These are phyloP conservation scores for Phataginus tetradactyla DNA, from an alignment of 2,797 vertebrate genomes.

Conservation along the genomic window DNA sequence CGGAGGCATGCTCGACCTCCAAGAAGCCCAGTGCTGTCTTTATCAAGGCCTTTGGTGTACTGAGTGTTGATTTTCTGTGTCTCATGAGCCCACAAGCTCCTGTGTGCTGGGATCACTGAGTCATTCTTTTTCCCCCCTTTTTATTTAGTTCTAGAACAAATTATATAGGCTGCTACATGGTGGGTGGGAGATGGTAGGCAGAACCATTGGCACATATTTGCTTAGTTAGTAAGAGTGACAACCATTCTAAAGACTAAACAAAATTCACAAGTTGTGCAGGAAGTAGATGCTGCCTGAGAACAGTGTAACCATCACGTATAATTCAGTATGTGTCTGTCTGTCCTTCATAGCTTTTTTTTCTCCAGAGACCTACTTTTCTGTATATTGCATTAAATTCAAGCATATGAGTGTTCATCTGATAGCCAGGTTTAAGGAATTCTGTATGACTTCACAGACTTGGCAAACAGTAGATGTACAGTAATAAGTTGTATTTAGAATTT, in stretches of 20 bases:
- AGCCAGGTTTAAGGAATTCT: background rate
- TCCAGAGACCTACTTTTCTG: background rate
- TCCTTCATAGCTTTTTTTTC: background rate
- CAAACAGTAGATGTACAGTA: background rate
- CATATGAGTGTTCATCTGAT: background rate
- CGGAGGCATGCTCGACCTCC: background rate
- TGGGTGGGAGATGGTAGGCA: background rate
- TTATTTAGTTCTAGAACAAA: background rate
- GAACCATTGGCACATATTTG: background rate
- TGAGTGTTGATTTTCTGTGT: background rate
- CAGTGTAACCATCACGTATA: background rate
- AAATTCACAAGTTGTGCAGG: background rate
- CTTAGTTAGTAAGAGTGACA: background rate
- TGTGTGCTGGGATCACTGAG: background rate
- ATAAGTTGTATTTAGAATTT: background rate
- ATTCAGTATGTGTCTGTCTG: background rate
- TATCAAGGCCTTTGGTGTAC: background rate
- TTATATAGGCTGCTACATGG: background rate
- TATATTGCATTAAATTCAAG: background rate
- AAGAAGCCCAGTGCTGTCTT: background rate
- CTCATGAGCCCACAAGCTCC: background rate
- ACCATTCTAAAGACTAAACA: background rate
- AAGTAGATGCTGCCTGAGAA: background rate
- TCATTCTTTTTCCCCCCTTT: too few relatives aligned
- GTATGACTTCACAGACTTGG: slow-evolving; percentile 12